These are phyloP conservation scores for Coregonus ussuriensis DNA, from an alignment of 2,797 vertebrate species.

Conservation along the genomic window DNA sequence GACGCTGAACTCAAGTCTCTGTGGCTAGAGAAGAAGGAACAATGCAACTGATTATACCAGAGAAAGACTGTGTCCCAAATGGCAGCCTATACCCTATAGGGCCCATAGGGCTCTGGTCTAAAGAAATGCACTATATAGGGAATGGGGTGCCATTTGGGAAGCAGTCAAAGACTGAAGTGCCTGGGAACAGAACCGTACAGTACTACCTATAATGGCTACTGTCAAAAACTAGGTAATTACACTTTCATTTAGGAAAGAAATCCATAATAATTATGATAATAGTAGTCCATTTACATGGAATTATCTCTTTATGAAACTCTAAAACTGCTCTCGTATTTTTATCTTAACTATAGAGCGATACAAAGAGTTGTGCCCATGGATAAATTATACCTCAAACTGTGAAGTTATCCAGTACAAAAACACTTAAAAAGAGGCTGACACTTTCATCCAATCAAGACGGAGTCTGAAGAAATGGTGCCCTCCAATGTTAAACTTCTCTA, in stretches of 20 bases:
- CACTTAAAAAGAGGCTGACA: no score
- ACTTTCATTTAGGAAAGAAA: neutral
- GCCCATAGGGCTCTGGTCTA: neutral
- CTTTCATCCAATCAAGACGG: no score
- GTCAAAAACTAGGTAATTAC: neutral
- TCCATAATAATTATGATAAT: neutral
- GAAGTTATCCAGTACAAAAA: no score
- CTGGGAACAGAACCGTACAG: neutral
- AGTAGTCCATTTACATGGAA: neutral
- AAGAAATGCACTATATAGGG: neutral
- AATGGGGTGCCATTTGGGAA: neutral
- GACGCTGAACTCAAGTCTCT: neutral
- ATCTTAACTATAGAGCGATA: neutral
- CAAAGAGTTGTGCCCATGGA: neutral
- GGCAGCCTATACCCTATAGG: no score
- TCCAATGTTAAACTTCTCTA: no score
- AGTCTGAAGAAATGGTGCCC: no score
- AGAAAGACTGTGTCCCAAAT: no score
- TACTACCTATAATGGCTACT: neutral
- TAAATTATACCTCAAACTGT: no score
- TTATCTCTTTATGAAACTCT: neutral
- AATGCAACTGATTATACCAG: conserved; percentile 8
- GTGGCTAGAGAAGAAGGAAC: neutral
- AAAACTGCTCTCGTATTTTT: neutral
- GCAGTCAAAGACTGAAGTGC: neutral